Conservation (phyloP, 2,113 vertebrate species). For the Tylochromis polylepis region DNA sequence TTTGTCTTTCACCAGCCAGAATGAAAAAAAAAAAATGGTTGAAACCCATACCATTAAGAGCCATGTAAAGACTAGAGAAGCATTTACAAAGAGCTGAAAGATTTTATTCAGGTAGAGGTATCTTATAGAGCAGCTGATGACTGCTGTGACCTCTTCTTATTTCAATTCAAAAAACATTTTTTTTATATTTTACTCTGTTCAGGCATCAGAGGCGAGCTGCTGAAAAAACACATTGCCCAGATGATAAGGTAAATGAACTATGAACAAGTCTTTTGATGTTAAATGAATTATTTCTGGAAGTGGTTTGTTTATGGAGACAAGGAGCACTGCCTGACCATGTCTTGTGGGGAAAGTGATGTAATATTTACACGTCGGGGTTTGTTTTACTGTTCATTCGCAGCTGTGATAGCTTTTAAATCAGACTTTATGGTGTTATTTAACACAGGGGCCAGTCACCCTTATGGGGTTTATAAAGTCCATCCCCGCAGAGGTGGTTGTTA, state of each 20-base stretch:
- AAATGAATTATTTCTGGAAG: not conserved
- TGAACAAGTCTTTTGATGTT: conserved; percentile 13
- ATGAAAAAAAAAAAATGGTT: not conserved
- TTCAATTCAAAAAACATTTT: not conserved
- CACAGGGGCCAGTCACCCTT: conserved; percentile 8
- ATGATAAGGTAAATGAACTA: conserved; percentile 60
- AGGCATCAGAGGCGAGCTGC: conserved; percentile 62
- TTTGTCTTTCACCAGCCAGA: not conserved
- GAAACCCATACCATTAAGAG: not conserved
- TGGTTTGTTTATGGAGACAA: conserved; percentile 11
- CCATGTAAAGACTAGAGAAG: not conserved
- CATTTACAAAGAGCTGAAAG: not conserved
- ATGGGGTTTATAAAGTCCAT: conserved; percentile 19
- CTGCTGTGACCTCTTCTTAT: not conserved
- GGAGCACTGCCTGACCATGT: not conserved
- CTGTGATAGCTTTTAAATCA: conserved; percentile 38
- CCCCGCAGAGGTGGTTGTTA: conserved; percentile 31
- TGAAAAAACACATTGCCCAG: conserved; percentile 60
- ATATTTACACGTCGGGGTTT: conserved; percentile 36
- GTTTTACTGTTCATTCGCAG: conserved; percentile 47
- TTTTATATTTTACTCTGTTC: conserved; percentile 15
- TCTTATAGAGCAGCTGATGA: not conserved
- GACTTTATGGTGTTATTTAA: conserved; percentile 47
- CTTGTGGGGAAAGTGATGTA: conserved; percentile 33
- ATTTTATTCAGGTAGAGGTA: not conserved